Evolutionary conservation across 2,113 vertebrate species (phyloP).

Genomic region (Microcebus ravelobensis): DNA sequence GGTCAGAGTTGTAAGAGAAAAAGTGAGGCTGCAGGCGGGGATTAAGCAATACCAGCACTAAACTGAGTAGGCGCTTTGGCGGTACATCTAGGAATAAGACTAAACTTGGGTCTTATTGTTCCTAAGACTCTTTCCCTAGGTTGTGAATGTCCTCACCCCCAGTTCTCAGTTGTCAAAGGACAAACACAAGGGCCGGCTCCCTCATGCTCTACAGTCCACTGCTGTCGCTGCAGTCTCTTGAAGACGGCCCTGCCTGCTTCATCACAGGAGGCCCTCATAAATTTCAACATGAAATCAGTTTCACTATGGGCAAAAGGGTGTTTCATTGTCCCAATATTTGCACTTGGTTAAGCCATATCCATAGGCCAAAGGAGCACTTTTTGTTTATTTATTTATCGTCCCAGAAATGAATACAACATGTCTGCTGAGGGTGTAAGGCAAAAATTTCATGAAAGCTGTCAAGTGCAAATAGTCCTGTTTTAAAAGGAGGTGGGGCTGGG

Average conservation of each 20-base stretch:
- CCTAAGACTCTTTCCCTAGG: neutral
- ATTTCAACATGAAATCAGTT: slow-evolving; percentile 80
- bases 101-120: neutral
- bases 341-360: slow-evolving; percentile 80
- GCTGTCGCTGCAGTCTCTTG: slow-evolving; percentile 28
- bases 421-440: slow-evolving; percentile 61
- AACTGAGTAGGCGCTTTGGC: neutral
- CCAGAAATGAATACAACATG: slow-evolving; percentile 32
- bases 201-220: neutral
- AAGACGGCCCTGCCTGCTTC: slow-evolving; percentile 63
- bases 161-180: neutral
- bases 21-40: fast-evolving
- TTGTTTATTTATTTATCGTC: slow-evolving; percentile 81
- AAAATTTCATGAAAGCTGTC: slow-evolving; percentile 73
- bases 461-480: slow-evolving; percentile 67
- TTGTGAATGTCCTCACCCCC: fast-evolving
- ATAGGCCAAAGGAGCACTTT: slow-evolving; percentile 65
- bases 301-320: slow-evolving; percentile 71
- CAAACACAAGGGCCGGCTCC: neutral
- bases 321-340: slow-evolving; percentile 79
- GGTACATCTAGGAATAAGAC: neutral
- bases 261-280: slow-evolving; percentile 69
- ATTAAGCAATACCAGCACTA: fast-evolving
- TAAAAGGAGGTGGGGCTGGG: slow-evolving; percentile 49
- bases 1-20: neutral